phyloP scores from a whole-genome alignment of 2,113 vertebrate genomes.

The Malurus cyaneus region DNA sequence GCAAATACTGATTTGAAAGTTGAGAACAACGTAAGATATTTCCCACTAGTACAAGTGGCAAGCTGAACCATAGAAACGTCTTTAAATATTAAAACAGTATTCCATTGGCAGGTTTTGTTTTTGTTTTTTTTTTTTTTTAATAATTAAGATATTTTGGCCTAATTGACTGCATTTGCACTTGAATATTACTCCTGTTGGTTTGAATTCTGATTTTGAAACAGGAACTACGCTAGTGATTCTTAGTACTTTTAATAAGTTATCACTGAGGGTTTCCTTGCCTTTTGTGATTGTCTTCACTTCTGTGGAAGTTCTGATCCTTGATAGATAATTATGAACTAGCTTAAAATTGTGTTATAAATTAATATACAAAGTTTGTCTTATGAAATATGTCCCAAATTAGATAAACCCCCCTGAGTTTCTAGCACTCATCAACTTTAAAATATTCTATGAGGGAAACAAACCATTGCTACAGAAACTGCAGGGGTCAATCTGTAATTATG shows the following conservation, averaged over 20 bases:
- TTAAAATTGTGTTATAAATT: not conserved
- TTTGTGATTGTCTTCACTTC: not conserved
- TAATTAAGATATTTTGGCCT: not conserved
- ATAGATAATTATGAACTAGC: not conserved
- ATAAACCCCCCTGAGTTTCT: not conserved
- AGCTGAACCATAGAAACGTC: not conserved
- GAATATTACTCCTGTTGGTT: not conserved
- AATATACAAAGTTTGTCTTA: not conserved
- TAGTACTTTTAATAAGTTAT: not conserved
- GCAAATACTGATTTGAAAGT: not conserved
- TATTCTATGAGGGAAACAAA: not conserved
- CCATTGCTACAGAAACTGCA: not conserved
- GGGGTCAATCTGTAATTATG: not conserved
- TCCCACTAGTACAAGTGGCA: not conserved
- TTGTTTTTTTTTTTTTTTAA: not conserved
- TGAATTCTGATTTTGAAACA: not conserved
- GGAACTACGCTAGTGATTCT: not conserved
- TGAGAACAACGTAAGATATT: not conserved
- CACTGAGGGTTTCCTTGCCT: not conserved
- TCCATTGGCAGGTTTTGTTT: not conserved
- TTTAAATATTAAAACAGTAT: not conserved
- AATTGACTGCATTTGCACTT: not conserved
- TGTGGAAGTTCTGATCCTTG: not conserved
- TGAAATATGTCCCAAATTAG: not conserved
- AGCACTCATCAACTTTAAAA: not conserved